Evolutionary conservation across 2,113 vertebrate genomes (phyloP), one percentile per base, ranked within the genome.

Genomic region (Machaerirhynchus nigripectus): DNA sequence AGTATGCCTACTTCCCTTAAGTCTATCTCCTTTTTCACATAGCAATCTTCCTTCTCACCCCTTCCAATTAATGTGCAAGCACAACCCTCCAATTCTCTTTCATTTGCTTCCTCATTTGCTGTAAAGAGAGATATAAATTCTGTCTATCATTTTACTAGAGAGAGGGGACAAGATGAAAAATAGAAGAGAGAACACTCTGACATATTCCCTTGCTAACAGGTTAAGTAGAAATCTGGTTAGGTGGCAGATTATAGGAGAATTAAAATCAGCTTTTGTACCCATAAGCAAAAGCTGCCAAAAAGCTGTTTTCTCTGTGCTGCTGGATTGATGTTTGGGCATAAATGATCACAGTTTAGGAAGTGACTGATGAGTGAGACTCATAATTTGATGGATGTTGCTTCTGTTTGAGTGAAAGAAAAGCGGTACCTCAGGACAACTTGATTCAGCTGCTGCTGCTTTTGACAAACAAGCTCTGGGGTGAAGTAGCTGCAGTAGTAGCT

Each of bases 361-460:
- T 49, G 35, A 39, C 27, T 74, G 50, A 70, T 70, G 27, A 69
- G 22, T 55, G 24, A 60, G 35, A 68, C 13, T 78, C 2, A 1
- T 80, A 19, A 85, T 59, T 67, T 86, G 46, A 56, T 52, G 26
- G 30, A 35, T 46, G 12, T 67, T 86, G 13, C 44, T 82, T 57
- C 4, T 65, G 7, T 77, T 28, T 60, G 39, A 69, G 16, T 79
- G 59, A 83, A 68, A 74, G 50, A 65, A 59, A 61, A 67, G 8
- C 2, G 2, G 13, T 47, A 67, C 9, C 27, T 59, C 47, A 71
- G 56, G 27, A 56, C 10, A 75, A 8, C 12, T 64, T 75, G 19
- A 37, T 93, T 81, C 56, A 71, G 31, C 39, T 84, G 50, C 73
- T 84, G 28, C 42, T 89, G 26, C 21, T 75, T 94, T 71, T 84